Conservation (phyloP, 1,140 invertebrate species). For the Ladona fulva region DNA sequence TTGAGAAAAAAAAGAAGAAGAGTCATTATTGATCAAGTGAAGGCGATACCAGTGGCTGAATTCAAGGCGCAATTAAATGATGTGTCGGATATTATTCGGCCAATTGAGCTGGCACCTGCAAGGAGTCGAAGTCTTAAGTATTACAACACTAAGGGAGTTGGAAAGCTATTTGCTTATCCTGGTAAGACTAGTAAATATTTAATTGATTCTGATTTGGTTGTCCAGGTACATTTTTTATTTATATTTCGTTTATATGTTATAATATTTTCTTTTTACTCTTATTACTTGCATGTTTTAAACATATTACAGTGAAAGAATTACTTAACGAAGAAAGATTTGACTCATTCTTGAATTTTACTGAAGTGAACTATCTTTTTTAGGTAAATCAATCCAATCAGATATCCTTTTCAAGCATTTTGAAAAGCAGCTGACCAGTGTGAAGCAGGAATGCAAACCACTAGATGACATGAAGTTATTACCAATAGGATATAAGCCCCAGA, state of each 20-base stretch:
- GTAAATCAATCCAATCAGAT: conserved; percentile 13
- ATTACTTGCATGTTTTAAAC: too few relatives aligned
- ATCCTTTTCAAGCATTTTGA: neutral
- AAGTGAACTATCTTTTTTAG: neutral
- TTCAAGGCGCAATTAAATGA: conserved; percentile 27
- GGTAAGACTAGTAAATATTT: conserved; percentile 20
- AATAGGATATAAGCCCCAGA: conserved; percentile 16
- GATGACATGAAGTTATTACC: conserved; percentile 19
- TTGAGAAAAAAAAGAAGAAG: conserved; percentile 14
- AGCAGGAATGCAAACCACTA: conserved; percentile 15
- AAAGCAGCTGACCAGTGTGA: conserved; percentile 13
- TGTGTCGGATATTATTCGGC: conserved; percentile 26
- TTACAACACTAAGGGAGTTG: conserved; percentile 24
- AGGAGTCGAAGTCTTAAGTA: conserved; percentile 25
- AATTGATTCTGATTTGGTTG: too few relatives aligned
- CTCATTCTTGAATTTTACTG: too few relatives aligned
- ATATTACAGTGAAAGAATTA: too few relatives aligned
- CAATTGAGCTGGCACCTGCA: conserved; percentile 24
- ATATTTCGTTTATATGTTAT: too few relatives aligned
- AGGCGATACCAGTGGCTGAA: conserved; percentile 24
- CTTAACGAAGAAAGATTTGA: too few relatives aligned
- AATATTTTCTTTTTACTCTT: too few relatives aligned
- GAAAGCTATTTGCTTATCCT: conserved; percentile 27
- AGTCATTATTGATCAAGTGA: conserved; percentile 22
- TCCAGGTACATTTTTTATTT: too few relatives aligned